phyloP scores from a whole-genome alignment of 2,113 vertebrate genomes.

The Corvus cornix region DNA sequence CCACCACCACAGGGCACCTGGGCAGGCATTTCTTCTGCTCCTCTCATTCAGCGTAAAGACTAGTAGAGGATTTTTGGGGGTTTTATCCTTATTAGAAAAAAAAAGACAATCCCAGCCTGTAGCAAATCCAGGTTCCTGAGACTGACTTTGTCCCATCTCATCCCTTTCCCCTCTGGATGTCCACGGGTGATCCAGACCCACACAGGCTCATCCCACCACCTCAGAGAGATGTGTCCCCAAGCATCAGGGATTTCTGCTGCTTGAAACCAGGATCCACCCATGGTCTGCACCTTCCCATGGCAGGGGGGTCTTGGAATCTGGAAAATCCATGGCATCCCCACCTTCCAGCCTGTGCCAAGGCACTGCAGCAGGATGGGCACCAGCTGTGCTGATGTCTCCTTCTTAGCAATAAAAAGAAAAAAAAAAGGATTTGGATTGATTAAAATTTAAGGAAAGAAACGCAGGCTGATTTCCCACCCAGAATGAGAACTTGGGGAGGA shows the following conservation, averaged over 20 bases:
- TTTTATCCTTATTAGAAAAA: background rate
- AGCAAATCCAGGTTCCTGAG: background rate
- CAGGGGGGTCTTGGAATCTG: background rate
- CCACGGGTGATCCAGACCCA: background rate
- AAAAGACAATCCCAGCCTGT: background rate
- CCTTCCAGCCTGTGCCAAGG: background rate
- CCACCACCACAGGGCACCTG: background rate
- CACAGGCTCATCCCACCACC: background rate
- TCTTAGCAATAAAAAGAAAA: background rate
- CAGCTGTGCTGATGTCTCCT: background rate
- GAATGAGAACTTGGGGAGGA: background rate
- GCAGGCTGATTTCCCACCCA: background rate
- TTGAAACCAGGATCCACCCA: background rate
- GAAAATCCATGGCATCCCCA: background rate
- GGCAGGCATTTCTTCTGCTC: background rate
- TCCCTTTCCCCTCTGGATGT: background rate
- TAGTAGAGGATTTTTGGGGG: rapidly evolving
- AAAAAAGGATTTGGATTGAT: background rate
- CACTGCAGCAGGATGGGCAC: background rate
- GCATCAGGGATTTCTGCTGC: background rate
- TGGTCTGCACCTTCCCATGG: background rate
- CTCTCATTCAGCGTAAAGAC: background rate
- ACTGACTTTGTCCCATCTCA: background rate
- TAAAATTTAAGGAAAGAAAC: background rate
- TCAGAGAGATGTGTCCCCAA: rapidly evolving